Evolutionary conservation across 2,797 vertebrate genomes (phyloP).

Genomic region (Galagoides demidoff): DNA sequence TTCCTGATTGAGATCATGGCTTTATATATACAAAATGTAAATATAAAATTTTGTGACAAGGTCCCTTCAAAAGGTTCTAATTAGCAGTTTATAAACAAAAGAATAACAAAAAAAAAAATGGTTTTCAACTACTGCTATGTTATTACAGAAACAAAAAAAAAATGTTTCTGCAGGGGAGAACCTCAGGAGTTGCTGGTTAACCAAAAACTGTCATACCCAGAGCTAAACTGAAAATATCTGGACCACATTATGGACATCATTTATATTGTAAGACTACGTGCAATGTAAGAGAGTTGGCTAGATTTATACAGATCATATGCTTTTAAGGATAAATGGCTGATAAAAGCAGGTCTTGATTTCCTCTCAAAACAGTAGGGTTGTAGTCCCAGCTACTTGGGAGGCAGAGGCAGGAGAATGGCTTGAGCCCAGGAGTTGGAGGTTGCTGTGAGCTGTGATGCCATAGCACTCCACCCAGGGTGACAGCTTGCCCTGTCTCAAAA

Average conservation of each 20-base stretch:
- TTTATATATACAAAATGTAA: not conserved
- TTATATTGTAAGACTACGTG: not conserved
- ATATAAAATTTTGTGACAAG: not conserved
- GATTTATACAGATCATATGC: not conserved
- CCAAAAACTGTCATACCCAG: not conserved
- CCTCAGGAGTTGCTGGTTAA: not conserved
- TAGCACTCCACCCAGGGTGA: no score
- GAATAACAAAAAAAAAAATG: slow-evolving; percentile 22
- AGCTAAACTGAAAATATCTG: not conserved
- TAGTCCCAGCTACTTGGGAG: no score
- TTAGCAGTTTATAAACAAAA: slow-evolving; percentile 1
- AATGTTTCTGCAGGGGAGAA: not conserved
- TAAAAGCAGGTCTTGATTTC: slow-evolving; percentile 44
- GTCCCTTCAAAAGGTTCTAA: slow-evolving; percentile 22
- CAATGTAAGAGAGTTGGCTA: not conserved
- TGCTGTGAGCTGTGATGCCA: no score
- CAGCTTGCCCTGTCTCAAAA: no score
- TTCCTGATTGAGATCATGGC: not conserved
- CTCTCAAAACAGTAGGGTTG: not conserved
- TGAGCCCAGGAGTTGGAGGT: no score
- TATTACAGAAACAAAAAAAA: slow-evolving; percentile 35
- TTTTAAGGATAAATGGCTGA: slow-evolving; percentile 25
- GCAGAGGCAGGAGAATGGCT: no score
- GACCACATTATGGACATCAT: not conserved
- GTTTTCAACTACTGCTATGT: not conserved